These are phyloP conservation scores for Dipodomys ordii DNA, from an alignment of 2,113 vertebrate genomes.

Conservation along the genomic window DNA sequence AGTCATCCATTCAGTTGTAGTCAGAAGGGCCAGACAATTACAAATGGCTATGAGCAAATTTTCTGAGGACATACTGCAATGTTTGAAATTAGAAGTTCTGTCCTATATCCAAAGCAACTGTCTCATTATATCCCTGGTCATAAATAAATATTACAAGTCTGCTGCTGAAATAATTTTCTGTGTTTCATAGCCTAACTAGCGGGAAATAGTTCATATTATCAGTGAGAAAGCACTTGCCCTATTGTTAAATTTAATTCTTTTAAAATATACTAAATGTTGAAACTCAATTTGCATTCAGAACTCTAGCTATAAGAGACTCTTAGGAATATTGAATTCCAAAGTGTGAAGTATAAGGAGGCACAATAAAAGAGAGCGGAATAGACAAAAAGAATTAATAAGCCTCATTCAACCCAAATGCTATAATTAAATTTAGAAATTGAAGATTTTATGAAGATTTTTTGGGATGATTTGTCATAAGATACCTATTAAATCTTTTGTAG, in stretches of 20 bases:
- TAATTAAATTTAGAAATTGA: neutral
- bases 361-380: neutral
- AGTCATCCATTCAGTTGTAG: neutral
- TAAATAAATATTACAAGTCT: neutral
- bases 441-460: neutral
- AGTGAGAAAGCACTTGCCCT: neutral
- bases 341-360: neutral
- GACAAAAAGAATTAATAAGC: neutral
- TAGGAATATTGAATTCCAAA: neutral
- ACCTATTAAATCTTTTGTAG: no score
- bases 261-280: neutral
- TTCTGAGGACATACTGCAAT: neutral
- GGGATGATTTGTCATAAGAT: neutral
- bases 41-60: neutral
- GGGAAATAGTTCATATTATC: neutral
- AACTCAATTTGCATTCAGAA: neutral
- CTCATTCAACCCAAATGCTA: neutral
- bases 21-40: neutral
- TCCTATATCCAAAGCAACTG: rapidly evolving
- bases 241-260: neutral
- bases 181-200: neutral
- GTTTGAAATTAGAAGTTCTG: rapidly evolving
- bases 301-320: neutral
- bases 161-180: neutral
- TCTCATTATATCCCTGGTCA: rapidly evolving